Conservation (phyloP, 2,113 vertebrate species). For the Pituophis catenifer region DNA sequence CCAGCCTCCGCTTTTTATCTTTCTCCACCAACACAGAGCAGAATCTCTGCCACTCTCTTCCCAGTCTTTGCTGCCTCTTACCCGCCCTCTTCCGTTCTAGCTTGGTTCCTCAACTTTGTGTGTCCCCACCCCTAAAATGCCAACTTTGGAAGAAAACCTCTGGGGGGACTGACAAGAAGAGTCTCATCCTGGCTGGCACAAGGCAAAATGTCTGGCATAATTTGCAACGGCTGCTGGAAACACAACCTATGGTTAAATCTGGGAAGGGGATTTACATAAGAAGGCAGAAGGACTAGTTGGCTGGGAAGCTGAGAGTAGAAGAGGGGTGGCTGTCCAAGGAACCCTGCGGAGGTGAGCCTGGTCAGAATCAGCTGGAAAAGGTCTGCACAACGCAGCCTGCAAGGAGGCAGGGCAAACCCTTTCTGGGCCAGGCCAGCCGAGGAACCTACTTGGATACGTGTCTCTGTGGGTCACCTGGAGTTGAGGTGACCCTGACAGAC, state of each 20-base stretch:
- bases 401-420: neutral
- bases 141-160: neutral
- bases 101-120: neutral
- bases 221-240: conserved; percentile 8
- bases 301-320: neutral
- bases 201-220: neutral
- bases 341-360: neutral
- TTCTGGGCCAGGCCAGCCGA: neutral
- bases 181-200: neutral
- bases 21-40: neutral
- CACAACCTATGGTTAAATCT: neutral
- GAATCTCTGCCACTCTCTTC: neutral
- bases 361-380: neutral
- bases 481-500: neutral
- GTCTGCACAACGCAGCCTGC: neutral
- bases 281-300: neutral
- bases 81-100: neutral
- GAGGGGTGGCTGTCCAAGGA: neutral
- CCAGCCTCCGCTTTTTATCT: neutral
- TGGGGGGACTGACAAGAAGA: neutral
- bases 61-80: neutral
- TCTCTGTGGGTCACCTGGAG: neutral
- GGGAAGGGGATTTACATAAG: neutral
- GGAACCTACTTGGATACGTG: neutral
- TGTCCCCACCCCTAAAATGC: neutral